Evolutionary conservation across 1,140 invertebrate genomes (phyloP).

Genomic region (Aleiodes sp.): DNA sequence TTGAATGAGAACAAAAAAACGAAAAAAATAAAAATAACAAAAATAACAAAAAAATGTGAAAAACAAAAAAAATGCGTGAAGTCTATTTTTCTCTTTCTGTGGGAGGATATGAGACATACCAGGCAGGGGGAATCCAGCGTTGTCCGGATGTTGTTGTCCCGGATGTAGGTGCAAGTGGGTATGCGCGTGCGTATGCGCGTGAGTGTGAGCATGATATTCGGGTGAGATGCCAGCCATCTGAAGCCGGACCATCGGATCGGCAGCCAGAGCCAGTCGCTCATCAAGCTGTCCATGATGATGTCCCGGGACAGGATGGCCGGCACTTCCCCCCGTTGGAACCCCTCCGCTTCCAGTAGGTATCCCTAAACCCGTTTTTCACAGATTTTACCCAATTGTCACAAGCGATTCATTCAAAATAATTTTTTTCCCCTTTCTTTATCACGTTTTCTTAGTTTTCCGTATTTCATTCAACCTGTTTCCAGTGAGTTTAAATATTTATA

Average conservation of each 20-base stretch:
- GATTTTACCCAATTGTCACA: not conserved
- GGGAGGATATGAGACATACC: slow-evolving; percentile 63
- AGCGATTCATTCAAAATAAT: slow-evolving; percentile 2
- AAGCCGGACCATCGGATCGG: slow-evolving; percentile 80
- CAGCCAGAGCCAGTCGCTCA: slow-evolving; percentile 76
- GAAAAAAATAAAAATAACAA: slow-evolving; percentile 1
- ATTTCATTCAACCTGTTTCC: not conserved
- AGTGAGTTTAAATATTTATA: too few relatives aligned
- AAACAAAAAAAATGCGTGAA: slow-evolving; percentile 10
- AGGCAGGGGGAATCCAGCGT: slow-evolving; percentile 71
- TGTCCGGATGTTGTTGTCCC: slow-evolving; percentile 77
- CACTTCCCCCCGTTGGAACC: slow-evolving; percentile 59
- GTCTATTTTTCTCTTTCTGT: not conserved
- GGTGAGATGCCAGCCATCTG: slow-evolving; percentile 87
- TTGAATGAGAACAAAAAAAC: not conserved
- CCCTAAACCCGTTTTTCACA: slow-evolving; percentile 53
- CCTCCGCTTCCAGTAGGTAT: slow-evolving; percentile 65
- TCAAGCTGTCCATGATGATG: slow-evolving; percentile 72
- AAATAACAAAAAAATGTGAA: slow-evolving; percentile 11
- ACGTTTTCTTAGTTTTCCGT: not conserved
- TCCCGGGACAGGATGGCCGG: slow-evolving; percentile 60
- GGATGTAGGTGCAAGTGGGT: slow-evolving; percentile 89
- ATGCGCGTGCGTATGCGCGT: slow-evolving; percentile 90
- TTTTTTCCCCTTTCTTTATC: too few relatives aligned
- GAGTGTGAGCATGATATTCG: slow-evolving; percentile 83